Percentiles rank a stretch among this genome's conserved stretches.
Evolutionary conservation across 2,113 vertebrate genomes (phyloP).

Genomic region (Ptilorrhoa leucosticta): DNA sequence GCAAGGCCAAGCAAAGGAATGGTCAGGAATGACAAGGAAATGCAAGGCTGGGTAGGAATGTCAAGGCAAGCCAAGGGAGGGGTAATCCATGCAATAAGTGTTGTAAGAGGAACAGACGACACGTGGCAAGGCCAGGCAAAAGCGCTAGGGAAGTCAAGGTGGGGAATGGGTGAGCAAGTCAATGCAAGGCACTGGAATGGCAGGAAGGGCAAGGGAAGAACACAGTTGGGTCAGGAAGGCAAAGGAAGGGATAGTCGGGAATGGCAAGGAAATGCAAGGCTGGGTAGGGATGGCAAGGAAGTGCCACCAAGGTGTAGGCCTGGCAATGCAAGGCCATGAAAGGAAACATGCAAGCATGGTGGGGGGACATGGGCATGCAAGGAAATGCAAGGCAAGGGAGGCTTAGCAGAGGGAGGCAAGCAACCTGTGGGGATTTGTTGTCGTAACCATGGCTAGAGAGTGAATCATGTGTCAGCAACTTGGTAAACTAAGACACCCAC

Average conservation of each 20-base stretch:
- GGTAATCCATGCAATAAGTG: neutral
- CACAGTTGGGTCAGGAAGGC: neutral
- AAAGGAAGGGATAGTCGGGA: neutral
- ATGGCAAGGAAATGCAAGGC: no score
- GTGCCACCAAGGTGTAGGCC: no score
- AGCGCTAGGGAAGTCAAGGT: neutral
- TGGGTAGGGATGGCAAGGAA: neutral
- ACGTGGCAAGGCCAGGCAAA: neutral
- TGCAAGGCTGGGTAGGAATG: neutral
- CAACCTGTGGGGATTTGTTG: neutral
- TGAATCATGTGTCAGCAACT: neutral
- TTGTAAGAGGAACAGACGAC: neutral
- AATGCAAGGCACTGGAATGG: no score
- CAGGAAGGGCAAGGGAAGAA: neutral
- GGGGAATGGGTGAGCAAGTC: neutral
- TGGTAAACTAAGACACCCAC: neutral
- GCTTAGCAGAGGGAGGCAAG: neutral
- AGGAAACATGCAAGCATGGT: neutral
- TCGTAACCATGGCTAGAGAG: accelerated
- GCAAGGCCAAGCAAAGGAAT: neutral
- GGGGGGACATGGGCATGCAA: no score
- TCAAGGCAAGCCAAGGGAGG: neutral
- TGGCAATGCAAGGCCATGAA: neutral
- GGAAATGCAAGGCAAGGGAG: neutral
- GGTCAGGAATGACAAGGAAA: neutral